A percentile compares a stretch with the other conserved stretches of the same genome.
Conservation (phyloP, 2,888 invertebrate species). For the Volucella zonaria region DNA sequence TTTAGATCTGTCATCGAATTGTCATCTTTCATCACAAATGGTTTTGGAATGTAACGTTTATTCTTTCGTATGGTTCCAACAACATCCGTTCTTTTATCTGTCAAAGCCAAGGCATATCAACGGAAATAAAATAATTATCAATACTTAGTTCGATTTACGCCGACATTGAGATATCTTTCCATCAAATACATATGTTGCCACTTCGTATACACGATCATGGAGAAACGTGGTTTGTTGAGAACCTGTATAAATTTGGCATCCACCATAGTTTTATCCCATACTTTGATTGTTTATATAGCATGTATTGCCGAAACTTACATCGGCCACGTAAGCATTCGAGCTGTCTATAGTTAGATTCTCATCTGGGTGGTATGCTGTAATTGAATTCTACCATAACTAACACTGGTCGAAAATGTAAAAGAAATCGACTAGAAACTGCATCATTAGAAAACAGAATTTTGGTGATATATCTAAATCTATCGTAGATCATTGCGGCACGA, state of each 20-base stretch:
- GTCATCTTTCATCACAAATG: background rate
- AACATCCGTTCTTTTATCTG: background rate
- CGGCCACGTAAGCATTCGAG: too few species aligned
- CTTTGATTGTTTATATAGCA: background rate
- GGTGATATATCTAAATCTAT: too few species aligned
- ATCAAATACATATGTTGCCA: too few species aligned
- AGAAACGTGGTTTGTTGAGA: background rate
- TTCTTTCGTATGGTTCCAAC: background rate
- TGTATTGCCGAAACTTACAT: too few species aligned
- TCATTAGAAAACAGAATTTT: too few species aligned
- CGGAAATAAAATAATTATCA: background rate
- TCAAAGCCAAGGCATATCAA: background rate
- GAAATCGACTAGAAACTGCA: background rate
- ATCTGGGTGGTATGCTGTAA: background rate
- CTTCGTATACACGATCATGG: too few species aligned
- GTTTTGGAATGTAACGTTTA: background rate
- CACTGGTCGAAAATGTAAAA: too few species aligned
- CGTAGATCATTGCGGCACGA: too few species aligned
- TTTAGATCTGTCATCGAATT: too few species aligned
- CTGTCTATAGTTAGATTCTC: conserved; percentile 7
- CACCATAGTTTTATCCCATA: background rate
- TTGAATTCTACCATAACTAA: too few species aligned
- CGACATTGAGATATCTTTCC: background rate
- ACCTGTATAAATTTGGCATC: background rate
- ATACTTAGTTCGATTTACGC: background rate